Evolutionary conservation across 2,888 invertebrate genomes (phyloP).

Genomic region (Pyrrhia umbra): DNA sequence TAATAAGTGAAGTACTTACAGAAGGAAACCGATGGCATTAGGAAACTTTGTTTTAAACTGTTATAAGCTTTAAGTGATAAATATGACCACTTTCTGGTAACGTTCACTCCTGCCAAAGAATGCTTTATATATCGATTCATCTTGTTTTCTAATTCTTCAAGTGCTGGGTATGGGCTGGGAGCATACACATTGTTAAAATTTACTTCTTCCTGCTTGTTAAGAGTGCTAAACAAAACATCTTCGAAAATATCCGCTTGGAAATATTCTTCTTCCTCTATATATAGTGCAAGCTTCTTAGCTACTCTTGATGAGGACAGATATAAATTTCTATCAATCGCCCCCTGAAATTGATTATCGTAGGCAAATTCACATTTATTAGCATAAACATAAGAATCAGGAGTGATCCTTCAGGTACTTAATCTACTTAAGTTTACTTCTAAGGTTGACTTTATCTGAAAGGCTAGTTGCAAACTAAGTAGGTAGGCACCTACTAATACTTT

Average conservation of each 20-base stretch:
- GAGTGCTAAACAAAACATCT: slow-evolving; percentile 66
- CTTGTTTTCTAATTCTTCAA: slow-evolving; percentile 69
- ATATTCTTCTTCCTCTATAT: slow-evolving; percentile 74
- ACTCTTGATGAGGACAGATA: slow-evolving; percentile 70
- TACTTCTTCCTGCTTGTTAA: slow-evolving; percentile 71
- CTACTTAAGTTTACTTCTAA: no score
- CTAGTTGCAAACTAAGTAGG: not conserved
- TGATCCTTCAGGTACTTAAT: no score
- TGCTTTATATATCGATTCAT: slow-evolving; percentile 82
- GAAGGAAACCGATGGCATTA: slow-evolving; percentile 80
- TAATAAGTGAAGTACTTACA: slow-evolving; percentile 72
- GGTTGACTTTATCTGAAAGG: no score
- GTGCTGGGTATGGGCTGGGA: slow-evolving; percentile 71
- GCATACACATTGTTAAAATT: slow-evolving; percentile 83
- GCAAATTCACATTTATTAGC: no score
- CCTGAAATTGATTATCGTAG: slow-evolving; percentile 69
- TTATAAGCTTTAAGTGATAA: slow-evolving; percentile 73
- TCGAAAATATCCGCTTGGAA: slow-evolving; percentile 69
- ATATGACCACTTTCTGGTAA: slow-evolving; percentile 77
- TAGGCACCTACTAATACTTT: no score
- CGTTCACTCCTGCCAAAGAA: slow-evolving; percentile 76
- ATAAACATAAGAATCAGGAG: no score
- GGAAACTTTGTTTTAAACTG: slow-evolving; percentile 73
- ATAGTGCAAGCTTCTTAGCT: slow-evolving; percentile 69
- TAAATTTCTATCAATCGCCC: slow-evolving; percentile 76